phyloP scores from a whole-genome alignment of 2,797 vertebrate species.

The Sebastes paucispinis region DNA sequence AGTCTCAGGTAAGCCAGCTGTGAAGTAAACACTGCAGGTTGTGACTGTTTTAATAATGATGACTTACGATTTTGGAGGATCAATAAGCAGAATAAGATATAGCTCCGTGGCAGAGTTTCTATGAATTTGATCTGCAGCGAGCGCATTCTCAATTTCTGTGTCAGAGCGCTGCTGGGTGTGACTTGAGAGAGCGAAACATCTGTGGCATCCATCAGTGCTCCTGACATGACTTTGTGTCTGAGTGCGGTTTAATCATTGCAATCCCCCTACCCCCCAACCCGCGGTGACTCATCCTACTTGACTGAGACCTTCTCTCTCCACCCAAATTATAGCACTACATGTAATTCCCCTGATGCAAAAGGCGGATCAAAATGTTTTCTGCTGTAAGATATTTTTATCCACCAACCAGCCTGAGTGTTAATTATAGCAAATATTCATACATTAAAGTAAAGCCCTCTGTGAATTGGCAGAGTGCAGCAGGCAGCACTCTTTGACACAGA shows the following conservation, averaged over 20 bases:
- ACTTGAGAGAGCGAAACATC: constrained; percentile 51
- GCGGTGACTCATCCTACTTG: constrained; percentile 64
- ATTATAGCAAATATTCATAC: constrained; percentile 59
- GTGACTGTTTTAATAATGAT: neutral
- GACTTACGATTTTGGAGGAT: neutral
- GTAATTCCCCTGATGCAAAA: constrained; percentile 54
- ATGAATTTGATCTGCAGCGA: constrained; percentile 18
- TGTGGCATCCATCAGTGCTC: constrained; percentile 62
- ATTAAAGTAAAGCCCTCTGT: constrained; percentile 37
- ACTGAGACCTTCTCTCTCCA: constrained; percentile 58
- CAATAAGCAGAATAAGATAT: neutral
- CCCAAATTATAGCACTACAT: constrained; percentile 49
- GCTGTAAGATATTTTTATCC: constrained; percentile 53
- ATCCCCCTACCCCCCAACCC: constrained; percentile 1
- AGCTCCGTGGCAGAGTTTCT: neutral
- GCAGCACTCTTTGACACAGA: constrained; percentile 29
- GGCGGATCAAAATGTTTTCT: constrained; percentile 55
- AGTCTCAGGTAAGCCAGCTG: neutral
- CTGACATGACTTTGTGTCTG: constrained; percentile 70
- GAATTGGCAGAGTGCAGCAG: constrained; percentile 28
- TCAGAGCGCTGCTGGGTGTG: constrained; percentile 16
- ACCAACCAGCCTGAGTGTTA: constrained; percentile 43
- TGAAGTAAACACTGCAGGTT: neutral
- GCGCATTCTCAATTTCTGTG: constrained; percentile 6
- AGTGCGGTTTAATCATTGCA: constrained; percentile 63